Percentiles rank a stretch among this genome's conserved stretches.
Evolutionary conservation across 1,140 invertebrate species (phyloP).

Genomic region (Zaprionus gabonicus): DNA sequence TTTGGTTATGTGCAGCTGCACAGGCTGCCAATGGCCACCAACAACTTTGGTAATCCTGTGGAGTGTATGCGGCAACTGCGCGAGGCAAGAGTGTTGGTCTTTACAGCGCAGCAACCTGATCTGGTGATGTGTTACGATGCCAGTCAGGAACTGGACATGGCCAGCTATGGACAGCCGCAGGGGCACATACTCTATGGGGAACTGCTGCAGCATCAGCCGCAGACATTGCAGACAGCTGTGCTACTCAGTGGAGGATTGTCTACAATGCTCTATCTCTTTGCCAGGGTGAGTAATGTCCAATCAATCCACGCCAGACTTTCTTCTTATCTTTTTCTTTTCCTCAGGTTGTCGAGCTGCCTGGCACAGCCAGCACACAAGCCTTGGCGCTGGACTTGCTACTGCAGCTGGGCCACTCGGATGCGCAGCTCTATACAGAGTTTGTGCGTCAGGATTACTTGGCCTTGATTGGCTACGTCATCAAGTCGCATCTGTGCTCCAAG

Average conservation of each 20-base stretch:
- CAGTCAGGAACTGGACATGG: conserved; percentile 71
- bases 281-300: conserved; percentile 53
- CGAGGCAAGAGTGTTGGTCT: conserved; percentile 62
- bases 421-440: conserved; percentile 79
- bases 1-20: conserved; percentile 67
- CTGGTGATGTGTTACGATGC: conserved; percentile 71
- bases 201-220: conserved; percentile 65
- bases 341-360: conserved; percentile 72
- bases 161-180: conserved; percentile 63
- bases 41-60: conserved; percentile 55
- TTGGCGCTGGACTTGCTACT: conserved; percentile 74
- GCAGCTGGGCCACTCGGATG: conserved; percentile 72
- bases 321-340: background rate
- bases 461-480: conserved; percentile 81
- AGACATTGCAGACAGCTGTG: conserved; percentile 74
- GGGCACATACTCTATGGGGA: conserved; percentile 79
- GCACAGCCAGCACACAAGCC: conserved; percentile 65
- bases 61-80: conserved; percentile 71
- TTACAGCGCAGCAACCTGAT: conserved; percentile 72
- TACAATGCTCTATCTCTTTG: conserved; percentile 77
- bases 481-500: conserved; percentile 76
- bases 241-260: conserved; percentile 72
- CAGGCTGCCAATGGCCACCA: conserved; percentile 50
- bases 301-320: background rate
- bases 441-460: conserved; percentile 73